Evolutionary conservation across 2,888 invertebrate genomes (phyloP), one percentile per base, ranked within the genome.

Genomic region (Raillietiella orientalis): DNA sequence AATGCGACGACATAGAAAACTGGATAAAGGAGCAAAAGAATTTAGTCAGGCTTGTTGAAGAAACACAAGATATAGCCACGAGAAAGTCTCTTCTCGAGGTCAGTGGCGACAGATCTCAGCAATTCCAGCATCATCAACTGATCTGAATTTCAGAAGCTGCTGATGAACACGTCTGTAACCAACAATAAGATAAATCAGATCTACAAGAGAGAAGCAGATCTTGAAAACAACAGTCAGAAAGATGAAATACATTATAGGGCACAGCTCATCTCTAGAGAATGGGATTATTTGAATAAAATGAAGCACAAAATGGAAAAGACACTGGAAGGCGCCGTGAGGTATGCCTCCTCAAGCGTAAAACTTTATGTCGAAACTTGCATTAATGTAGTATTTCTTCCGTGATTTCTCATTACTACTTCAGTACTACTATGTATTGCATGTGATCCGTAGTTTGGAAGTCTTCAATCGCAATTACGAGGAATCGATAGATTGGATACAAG

Each of bases 11-110:
- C 48, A 87, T 96, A 43, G 87, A 90, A 46, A 66, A 66, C 37
- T 96, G 93, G 90, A 82, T 90, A 47, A 70, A 66, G 38, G 90
- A 90, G 34, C 84, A 84, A 47, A 84, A 87, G 43, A 65, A 67
- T 40, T 58, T 84, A 52, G 53, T 84, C 28, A 53, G 67, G 11
- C 5, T 5, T 6, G 13, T 6, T 11, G 6, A 9, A 12, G 13
- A 22, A 8, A 12, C 5, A 8, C 10, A 22, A 22, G 13, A 9
- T 12, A 12, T 22, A 6, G 22, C 6, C 11, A 6, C n/a, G 5
- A 12, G 6, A 6, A 22, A 22, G 22, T 6, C n/a, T n/a, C n/a
- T n/a, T n/a, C n/a, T n/a, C n/a, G n/a, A n/a, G n/a, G n/a, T n/a
- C n/a, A n/a, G n/a, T n/a, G n/a, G n/a, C n/a, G n/a, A n/a, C n/a